Conservation (phyloP, 2,888 invertebrate genomes). For the Xylocampa areola region DNA sequence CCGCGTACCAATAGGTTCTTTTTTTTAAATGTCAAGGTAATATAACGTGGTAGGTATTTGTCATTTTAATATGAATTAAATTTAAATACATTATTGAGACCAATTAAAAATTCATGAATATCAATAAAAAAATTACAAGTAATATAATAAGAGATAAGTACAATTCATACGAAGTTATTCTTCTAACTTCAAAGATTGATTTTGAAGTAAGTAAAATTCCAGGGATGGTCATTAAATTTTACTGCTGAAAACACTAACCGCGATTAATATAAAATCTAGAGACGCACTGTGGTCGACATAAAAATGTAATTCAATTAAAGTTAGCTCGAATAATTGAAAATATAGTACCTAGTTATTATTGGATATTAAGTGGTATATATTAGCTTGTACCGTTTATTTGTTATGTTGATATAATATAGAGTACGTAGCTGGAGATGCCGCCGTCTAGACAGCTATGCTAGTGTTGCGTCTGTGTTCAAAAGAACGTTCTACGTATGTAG, state of each 20-base stretch:
- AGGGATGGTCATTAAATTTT: constrained; percentile 12
- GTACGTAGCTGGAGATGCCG: constrained; percentile 49
- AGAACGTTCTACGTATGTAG: constrained; percentile 39
- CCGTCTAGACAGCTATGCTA: constrained; percentile 59
- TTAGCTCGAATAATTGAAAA: constrained; percentile 17
- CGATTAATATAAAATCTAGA: constrained; percentile 14
- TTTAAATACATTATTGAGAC: too few relatives aligned
- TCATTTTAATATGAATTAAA: too few relatives aligned
- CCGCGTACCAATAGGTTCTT: constrained; percentile 15
- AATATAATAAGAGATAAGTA: too few relatives aligned
- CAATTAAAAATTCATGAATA: too few relatives aligned
- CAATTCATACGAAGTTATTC: not conserved
- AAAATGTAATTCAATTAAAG: constrained; percentile 30
- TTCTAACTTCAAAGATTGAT: constrained; percentile 7
- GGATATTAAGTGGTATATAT: constrained; percentile 15
- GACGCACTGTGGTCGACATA: constrained; percentile 11
- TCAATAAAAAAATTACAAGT: too few relatives aligned
- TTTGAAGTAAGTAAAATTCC: not conserved
- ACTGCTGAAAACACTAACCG: constrained; percentile 11
- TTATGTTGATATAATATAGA: constrained; percentile 38
- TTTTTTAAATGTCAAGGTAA: too few relatives aligned
- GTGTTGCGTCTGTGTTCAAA: constrained; percentile 52
- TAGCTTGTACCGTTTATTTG: constrained; percentile 33
- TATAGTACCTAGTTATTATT: constrained; percentile 19
- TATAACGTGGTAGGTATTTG: too few relatives aligned